phyloP scores from a whole-genome alignment of 1,140 invertebrate genomes.

The Eupristina koningsbergeri region DNA sequence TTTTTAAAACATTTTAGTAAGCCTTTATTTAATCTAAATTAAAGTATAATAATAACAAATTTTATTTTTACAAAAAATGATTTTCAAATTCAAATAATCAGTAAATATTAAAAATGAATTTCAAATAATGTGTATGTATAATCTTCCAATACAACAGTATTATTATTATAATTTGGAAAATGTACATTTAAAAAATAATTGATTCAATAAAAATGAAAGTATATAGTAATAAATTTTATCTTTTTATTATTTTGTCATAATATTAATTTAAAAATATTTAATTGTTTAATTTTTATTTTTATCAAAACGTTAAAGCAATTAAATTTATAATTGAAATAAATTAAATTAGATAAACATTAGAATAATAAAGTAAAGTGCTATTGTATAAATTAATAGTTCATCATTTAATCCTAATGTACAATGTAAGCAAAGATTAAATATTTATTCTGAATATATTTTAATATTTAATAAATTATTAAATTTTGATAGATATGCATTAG shows the following conservation, averaged over 20 bases:
- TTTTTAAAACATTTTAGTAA: slow-evolving; percentile 12
- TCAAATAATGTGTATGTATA: neutral
- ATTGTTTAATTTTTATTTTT: slow-evolving; percentile 16
- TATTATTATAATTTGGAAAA: neutral
- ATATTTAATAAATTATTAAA: slow-evolving; percentile 55
- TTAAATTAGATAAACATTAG: slow-evolving; percentile 44
- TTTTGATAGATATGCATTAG: slow-evolving; percentile 43
- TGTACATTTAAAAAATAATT: slow-evolving; percentile 2
- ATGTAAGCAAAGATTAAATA: slow-evolving; percentile 65
- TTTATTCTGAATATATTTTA: slow-evolving; percentile 62
- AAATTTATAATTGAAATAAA: slow-evolving; percentile 48
- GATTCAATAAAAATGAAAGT: neutral
- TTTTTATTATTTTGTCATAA: slow-evolving; percentile 39
- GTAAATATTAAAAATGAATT: too few relatives aligned
- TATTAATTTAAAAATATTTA: slow-evolving; percentile 39
- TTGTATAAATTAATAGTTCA: slow-evolving; percentile 60
- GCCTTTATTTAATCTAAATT: slow-evolving; percentile 24
- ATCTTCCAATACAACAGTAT: slow-evolving; percentile 8
- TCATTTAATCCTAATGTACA: slow-evolving; percentile 57
- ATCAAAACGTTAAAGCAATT: too few relatives aligned
- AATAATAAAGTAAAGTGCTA: slow-evolving; percentile 52
- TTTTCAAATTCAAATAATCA: too few relatives aligned
- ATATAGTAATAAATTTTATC: slow-evolving; percentile 16
- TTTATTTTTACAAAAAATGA: slow-evolving; percentile 28
- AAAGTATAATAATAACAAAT: slow-evolving; percentile 28